Evolutionary conservation across 2,113 vertebrate genomes (phyloP).

Genomic region (Pollimyrus isidori): DNA sequence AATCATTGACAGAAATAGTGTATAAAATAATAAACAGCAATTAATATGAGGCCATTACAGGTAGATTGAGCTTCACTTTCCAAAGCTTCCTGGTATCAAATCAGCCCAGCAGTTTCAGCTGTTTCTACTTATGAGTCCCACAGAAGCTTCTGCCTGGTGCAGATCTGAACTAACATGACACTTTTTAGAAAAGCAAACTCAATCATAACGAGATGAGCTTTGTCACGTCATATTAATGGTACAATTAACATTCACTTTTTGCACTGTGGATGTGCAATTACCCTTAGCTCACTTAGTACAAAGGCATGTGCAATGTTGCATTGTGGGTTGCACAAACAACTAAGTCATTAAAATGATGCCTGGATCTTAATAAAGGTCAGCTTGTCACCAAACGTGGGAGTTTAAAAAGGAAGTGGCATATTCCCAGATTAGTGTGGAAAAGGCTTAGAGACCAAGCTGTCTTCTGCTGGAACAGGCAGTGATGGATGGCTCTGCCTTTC

Average conservation of each 20-base stretch:
- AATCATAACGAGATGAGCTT: not conserved
- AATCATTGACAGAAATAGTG: not conserved
- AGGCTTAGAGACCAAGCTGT: not conserved
- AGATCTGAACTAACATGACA: not conserved
- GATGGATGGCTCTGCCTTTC: not conserved
- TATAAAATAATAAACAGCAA: not conserved
- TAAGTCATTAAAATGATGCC: conserved; percentile 8
- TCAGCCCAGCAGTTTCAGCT: not conserved
- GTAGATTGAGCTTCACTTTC: not conserved
- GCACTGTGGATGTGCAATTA: not conserved
- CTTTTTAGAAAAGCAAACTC: not conserved
- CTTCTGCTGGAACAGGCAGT: not conserved
- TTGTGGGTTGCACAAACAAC: not conserved
- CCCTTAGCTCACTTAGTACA: not conserved
- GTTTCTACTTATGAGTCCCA: not conserved
- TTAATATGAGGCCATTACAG: not conserved
- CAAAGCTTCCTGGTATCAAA: not conserved
- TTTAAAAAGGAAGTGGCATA: not conserved
- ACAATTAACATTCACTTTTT: not conserved
- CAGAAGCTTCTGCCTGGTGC: not conserved
- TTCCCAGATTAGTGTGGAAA: not conserved
- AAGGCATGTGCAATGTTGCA: not conserved
- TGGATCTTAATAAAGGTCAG: conserved; percentile 12
- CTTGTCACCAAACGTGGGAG: conserved; percentile 1
- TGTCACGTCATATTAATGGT: not conserved